Percentiles rank a stretch among this genome's conserved stretches.
Evolutionary conservation across 1,140 invertebrate genomes (phyloP).

Genomic region (roundworm (Caenorhabditis elegans)): WBcel235 BX284606.5:15245001-15245500

Average conservation of each 20-base stretch:
- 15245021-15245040: neutral
- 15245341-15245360: neutral
- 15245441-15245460: neutral
- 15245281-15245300: neutral
- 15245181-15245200: no score
- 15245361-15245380: neutral
- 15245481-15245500: neutral
- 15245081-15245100: constrained; percentile 14
- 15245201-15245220: no score
- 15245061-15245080: neutral
- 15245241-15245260: no score
- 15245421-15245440: neutral
- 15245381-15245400: neutral
- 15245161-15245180: no score
- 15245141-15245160: no score
- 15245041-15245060: neutral
- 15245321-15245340: neutral
- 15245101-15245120: neutral
- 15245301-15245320: neutral
- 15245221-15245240: no score
- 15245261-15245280: no score
- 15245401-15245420: neutral
- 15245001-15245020: constrained; percentile 3
- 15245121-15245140: no score
- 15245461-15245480: neutral